phyloP scores from a whole-genome alignment of 2,797 vertebrate genomes.

The Apodemus agrarius region DNA sequence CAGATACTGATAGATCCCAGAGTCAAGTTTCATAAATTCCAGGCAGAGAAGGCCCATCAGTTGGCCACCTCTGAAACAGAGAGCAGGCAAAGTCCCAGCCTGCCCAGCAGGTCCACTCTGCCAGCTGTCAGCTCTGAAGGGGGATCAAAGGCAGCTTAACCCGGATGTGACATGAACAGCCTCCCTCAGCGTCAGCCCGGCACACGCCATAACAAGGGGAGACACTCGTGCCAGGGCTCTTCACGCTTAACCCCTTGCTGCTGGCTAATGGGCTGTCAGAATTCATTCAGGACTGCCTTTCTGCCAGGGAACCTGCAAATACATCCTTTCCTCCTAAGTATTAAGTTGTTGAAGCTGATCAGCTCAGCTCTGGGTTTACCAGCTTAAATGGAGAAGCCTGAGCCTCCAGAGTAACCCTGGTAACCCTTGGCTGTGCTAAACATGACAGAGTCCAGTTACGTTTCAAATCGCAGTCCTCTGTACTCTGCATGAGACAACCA shows the following conservation, averaged over 20 bases:
- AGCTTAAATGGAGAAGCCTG: not conserved
- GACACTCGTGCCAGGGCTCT: not conserved
- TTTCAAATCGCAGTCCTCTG: not conserved
- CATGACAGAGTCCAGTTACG: not conserved
- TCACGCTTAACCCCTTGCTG: not conserved
- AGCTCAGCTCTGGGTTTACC: not conserved
- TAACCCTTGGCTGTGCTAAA: not conserved
- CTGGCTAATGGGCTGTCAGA: slow-evolving; percentile 15
- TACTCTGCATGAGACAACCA: not conserved
- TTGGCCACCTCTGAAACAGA: not conserved
- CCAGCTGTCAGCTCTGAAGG: not conserved
- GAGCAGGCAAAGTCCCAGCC: not conserved
- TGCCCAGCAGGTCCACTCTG: not conserved
- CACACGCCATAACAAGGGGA: not conserved
- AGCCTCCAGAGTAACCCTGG: not conserved
- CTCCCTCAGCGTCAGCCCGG: not conserved
- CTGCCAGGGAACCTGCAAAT: not conserved
- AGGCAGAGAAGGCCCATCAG: not conserved
- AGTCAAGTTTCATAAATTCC: not conserved
- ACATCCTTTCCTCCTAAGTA: not conserved
- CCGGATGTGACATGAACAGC: not conserved
- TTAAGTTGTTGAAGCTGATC: not conserved
- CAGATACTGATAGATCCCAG: not conserved
- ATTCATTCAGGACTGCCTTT: not conserved
- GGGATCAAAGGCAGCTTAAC: slow-evolving; percentile 11